Evolutionary conservation across 2,113 vertebrate genomes (phyloP), one percentile per base, ranked within the genome.

Genomic region (Zosterops pallidus): DNA sequence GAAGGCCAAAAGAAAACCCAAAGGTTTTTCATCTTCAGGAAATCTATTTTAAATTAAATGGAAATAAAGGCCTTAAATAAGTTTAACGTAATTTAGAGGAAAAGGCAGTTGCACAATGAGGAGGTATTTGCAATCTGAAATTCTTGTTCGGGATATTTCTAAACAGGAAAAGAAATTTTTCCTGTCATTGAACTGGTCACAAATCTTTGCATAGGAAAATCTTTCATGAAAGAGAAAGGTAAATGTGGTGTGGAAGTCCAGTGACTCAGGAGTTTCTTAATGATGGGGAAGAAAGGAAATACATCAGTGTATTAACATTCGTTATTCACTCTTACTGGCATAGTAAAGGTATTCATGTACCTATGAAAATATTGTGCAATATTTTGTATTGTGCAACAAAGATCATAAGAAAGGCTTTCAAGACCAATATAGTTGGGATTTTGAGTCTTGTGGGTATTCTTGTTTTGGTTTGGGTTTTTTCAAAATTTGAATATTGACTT

Each of bases 21-120:
- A 86, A 85, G 41, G 16, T 41, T 94, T 83, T 93, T 82, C 29
- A 85, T 53, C 37, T 93, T 77, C 59, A 41, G 86, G 79, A 95
- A 93, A 90, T 63, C 63, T 83, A 63, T 90, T 97, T 77, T 86
- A 79, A 86, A 62, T 86, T 17, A 90, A 69, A 92, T 39, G 65
- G 37, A 77, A 90, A 88, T 80, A 50, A 85, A 88, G 11, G 3
- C 42, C 56, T 67, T 55, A 74, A 84, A 57, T 70, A 79, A 81
- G n/a, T 46, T 86, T 72, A 80, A 63, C 1, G 0, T 86, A 80
- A 70, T 62, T 39, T 14, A 70, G 29, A 74, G 44, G 37, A 41
- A 90, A 62, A 88, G 29, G n/a, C 17, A n/a, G 47, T 70, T 86
- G 63, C 55, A 88, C 79, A 90, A 90, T 57, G n/a, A 82, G 79